These are phyloP conservation scores for Stramonita haemastoma DNA, from an alignment of 2,888 invertebrate genomes.

Conservation along the genomic window DNA sequence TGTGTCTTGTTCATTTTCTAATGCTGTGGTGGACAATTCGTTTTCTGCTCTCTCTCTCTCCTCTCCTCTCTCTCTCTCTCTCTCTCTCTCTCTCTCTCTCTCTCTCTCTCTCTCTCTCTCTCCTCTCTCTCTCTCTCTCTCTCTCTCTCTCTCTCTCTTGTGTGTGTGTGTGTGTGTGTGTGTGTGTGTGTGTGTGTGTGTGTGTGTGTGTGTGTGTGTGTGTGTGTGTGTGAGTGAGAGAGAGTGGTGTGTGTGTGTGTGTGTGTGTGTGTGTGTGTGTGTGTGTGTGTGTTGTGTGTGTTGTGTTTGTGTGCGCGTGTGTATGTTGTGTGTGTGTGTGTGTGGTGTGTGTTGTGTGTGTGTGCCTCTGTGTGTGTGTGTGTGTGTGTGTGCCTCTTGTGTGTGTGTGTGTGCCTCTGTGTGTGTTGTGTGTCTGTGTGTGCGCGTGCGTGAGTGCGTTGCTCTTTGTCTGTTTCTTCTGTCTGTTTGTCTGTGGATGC, in stretches of 20 bases:
- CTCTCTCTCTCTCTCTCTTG: too few species aligned
- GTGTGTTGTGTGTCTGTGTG: not conserved
- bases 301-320: not conserved
- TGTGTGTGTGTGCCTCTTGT: not conserved
- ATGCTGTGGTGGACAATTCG: too few species aligned
- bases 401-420: not conserved
- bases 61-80: too few species aligned
- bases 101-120: too few species aligned
- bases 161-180: conserved; percentile 17
- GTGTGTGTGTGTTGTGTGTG: not conserved
- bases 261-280: not conserved
- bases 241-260: not conserved
- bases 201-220: not conserved
- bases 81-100: too few species aligned
- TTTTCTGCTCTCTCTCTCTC: too few species aligned
- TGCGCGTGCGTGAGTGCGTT: not conserved
- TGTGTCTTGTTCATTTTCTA: too few species aligned
- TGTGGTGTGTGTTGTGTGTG: not conserved
- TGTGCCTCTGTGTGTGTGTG: not conserved
- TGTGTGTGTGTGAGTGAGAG: not conserved
- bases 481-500: not conserved
- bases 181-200: conserved; percentile 7
- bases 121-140: too few species aligned
- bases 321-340: not conserved
- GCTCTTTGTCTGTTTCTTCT: not conserved